Conservation (phyloP, 23 tunicate species). For the Styela clava region DNA sequence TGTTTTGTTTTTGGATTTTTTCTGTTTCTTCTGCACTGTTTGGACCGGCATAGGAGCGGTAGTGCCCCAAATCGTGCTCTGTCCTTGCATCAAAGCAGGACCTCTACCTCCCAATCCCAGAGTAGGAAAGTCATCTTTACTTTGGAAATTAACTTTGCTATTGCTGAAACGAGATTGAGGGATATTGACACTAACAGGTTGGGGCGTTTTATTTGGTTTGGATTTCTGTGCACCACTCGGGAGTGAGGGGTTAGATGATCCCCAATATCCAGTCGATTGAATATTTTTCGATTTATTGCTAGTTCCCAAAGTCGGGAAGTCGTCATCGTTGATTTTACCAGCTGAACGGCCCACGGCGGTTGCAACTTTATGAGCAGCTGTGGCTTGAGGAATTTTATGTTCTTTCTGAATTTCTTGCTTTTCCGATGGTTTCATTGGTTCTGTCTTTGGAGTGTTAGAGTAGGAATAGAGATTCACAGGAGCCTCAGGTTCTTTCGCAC, state of each 20-base stretch:
- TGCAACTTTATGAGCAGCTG: slow-evolving; percentile 9
- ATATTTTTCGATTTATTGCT: neutral
- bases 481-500: neutral
- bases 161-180: neutral
- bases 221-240: neutral
- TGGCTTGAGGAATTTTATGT: neutral
- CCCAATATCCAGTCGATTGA: neutral
- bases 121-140: slow-evolving; percentile 18
- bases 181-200: slow-evolving; percentile 26
- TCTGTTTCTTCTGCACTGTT: neutral
- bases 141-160: neutral
- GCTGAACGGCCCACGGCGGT: slow-evolving; percentile 18
- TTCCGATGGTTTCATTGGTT: neutral
- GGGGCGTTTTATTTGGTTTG: neutral
- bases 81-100: neutral
- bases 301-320: slow-evolving; percentile 18
- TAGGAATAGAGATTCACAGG: neutral
- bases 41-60: neutral
- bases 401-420: neutral
- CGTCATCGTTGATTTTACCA: slow-evolving; percentile 2
- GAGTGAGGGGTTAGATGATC: neutral
- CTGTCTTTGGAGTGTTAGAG: neutral
- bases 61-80: slow-evolving; percentile 3
- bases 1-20: slow-evolving; percentile 6
- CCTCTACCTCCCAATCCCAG: neutral